Base-by-base conservation (phyloP, 2,888 invertebrate genomes). In the Candidula unifasciata region DNA sequence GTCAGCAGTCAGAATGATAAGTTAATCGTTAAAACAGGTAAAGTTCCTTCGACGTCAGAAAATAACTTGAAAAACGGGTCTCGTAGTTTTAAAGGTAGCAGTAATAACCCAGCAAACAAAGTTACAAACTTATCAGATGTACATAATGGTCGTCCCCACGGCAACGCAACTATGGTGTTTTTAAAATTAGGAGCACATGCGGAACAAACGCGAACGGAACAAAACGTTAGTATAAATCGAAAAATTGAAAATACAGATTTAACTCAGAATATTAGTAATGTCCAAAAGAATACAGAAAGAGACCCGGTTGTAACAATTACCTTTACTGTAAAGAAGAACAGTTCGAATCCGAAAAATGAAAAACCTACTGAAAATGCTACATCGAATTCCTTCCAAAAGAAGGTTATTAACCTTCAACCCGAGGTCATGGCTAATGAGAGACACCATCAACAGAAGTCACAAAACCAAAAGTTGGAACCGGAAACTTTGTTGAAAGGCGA, bases 371-470 rank as follows among this genome's bases (percentile, higher is more conserved):
- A 74, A 30, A 74, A 74, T 18, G 30, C 0, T 8, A 74, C 78
- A 10, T 3, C 18, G 1, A 35, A 37, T 24, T 35, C 64, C 0
- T 33, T 64, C 35, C 3, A 35, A 8, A 18, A 37, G 37, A 78
- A 64, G 3, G 21, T 13, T 2, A n/a, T n/a, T n/a, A 37, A 35
- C 37, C n/a, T 37, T 10, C n/a, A 64, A 10, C 66, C 64, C 13
- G 60, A 35, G 35, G 60, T 44, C n/a, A 78, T 60, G 78, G 78
- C 60, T 5, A 66, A 81, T 16, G 37, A 57, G 73, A 54, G 35
- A 73, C 37, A 73, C n/a, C 33, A 30, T 10, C 37, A 57, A 35
- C 24, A 52, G 30, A 57, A 57, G 57, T 21, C 30, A 60, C 24
- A 73, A 35, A 18, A 73, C 1, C 30, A 81, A 44, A 16, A 57